These are phyloP conservation scores for Bubalus kerabau DNA, from an alignment of 2,113 vertebrate species.

Conservation along the genomic window DNA sequence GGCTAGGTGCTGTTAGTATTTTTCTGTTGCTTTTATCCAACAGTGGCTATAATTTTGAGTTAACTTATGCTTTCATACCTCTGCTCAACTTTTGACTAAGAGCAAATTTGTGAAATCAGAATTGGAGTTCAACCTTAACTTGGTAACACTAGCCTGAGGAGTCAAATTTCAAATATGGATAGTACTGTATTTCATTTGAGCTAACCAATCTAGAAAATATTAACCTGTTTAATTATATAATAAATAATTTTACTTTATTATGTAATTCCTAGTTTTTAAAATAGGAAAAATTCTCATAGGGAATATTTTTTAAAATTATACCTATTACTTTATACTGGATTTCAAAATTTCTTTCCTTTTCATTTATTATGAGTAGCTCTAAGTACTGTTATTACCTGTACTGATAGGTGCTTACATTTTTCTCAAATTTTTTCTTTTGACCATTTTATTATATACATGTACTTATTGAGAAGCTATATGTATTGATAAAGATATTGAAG, in stretches of 20 bases:
- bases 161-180: neutral
- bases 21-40: neutral
- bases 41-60: neutral
- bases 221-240: neutral
- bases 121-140: neutral
- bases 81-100: neutral
- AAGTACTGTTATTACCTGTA: neutral
- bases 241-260: neutral
- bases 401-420: slow-evolving; percentile 25
- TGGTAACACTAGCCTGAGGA: neutral
- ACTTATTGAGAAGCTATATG: neutral
- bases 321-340: neutral
- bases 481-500: neutral
- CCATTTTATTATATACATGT: neutral
- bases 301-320: neutral
- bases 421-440: neutral
- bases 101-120: neutral
- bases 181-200: neutral
- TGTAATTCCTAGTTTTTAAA: neutral
- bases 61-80: neutral
- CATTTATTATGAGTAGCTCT: neutral
- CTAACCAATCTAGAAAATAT: neutral
- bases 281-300: neutral
- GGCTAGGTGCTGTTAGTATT: neutral
- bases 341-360: neutral